Evolutionary conservation across 2,888 invertebrate species (phyloP).

Genomic region (Pollenia amentaria): DNA sequence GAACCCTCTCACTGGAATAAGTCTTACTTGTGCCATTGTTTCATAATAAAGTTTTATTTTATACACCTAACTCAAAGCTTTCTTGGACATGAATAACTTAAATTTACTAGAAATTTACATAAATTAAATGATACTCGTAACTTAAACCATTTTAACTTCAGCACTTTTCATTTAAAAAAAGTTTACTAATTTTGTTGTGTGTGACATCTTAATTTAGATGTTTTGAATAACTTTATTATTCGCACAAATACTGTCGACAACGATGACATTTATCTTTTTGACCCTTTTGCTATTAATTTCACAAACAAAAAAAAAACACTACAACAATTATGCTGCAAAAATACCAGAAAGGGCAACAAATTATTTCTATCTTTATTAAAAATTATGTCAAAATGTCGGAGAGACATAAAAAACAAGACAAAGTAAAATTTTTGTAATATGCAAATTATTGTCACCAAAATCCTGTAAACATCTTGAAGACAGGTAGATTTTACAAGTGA

Average conservation of each 20-base stretch:
- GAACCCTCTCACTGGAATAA: too few relatives aligned
- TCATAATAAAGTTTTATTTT: too few relatives aligned
- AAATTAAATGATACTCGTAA: too few relatives aligned
- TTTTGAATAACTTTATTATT: background rate
- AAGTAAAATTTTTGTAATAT: slow-evolving; percentile 15
- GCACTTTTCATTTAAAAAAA: too few relatives aligned
- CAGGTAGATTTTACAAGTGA: slow-evolving; percentile 17
- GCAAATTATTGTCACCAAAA: slow-evolving; percentile 37
- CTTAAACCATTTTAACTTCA: too few relatives aligned
- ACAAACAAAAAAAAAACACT: background rate
- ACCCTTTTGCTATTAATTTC: slow-evolving; percentile 22
- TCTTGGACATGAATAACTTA: too few relatives aligned
- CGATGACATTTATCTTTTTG: slow-evolving; percentile 47
- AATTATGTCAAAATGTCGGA: slow-evolving; percentile 40
- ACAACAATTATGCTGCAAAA: background rate
- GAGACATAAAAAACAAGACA: background rate
- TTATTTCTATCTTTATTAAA: slow-evolving; percentile 47
- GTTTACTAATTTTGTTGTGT: too few relatives aligned
- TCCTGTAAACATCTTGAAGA: slow-evolving; percentile 24
- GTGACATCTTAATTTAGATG: background rate
- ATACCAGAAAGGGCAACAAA: background rate
- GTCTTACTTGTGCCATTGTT: too few relatives aligned
- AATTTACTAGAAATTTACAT: too few relatives aligned
- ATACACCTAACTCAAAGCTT: too few relatives aligned
- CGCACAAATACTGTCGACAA: background rate